Evolutionary conservation across 2,888 invertebrate genomes (phyloP).

Genomic region (Nasonovia ribisnigri): DNA sequence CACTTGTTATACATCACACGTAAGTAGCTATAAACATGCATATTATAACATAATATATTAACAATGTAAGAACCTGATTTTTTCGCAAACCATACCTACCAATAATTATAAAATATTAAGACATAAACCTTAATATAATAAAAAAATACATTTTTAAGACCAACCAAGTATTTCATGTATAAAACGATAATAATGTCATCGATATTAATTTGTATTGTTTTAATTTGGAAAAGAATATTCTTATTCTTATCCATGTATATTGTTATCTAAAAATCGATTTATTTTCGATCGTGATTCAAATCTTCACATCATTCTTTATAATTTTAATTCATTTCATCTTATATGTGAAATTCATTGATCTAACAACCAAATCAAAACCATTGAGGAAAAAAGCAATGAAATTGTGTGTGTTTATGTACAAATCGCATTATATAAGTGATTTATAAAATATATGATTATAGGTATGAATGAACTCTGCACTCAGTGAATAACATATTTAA

Average conservation of each 20-base stretch:
- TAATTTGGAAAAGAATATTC: background rate
- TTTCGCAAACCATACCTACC: background rate
- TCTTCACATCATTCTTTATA: background rate
- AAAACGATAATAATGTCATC: background rate
- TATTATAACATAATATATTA: background rate
- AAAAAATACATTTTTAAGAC: background rate
- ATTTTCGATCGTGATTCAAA: background rate
- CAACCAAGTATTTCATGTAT: background rate
- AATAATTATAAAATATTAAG: background rate
- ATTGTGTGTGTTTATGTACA: background rate
- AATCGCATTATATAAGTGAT: background rate
- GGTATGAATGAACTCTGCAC: background rate
- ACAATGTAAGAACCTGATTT: background rate
- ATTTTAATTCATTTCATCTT: background rate
- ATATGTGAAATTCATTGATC: background rate
- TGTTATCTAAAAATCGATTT: background rate
- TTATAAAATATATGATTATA: background rate
- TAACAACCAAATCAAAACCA: background rate
- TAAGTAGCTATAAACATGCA: background rate
- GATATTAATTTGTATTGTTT: background rate
- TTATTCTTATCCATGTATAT: no score
- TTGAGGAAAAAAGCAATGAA: background rate
- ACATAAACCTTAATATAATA: background rate
- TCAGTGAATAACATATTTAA: background rate
- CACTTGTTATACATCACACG: background rate